Evolutionary conservation across 2,797 vertebrate genomes (phyloP).

Genomic region (Cryptoprocta ferox): DNA sequence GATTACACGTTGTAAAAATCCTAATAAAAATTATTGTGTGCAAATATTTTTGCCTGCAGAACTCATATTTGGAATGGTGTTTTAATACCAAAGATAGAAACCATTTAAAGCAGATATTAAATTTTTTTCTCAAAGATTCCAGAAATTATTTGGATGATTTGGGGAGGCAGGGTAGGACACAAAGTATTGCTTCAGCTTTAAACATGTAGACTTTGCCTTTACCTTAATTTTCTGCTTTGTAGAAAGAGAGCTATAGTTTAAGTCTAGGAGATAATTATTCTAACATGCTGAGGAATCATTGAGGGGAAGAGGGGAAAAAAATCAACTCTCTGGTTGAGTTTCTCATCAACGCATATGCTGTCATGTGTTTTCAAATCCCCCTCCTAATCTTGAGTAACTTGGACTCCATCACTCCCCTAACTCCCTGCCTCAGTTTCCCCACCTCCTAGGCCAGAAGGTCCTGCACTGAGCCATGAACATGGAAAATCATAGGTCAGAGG

Average conservation of each 20-base stretch:
- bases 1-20: conserved; percentile 32
- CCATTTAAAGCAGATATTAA: conserved; percentile 19
- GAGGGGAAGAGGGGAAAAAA: not conserved
- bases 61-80: conserved; percentile 37
- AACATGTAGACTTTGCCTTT: not conserved
- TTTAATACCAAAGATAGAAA: conserved; percentile 38
- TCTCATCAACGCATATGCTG: not conserved
- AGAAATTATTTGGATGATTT: conserved; percentile 19
- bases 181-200: not conserved
- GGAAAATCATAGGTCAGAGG: not conserved
- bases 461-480: not conserved
- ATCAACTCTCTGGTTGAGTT: not conserved
- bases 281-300: not conserved
- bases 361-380: not conserved
- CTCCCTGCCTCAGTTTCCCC: not conserved
- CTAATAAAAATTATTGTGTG: conserved; percentile 56
- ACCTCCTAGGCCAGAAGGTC: not conserved
- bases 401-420: not conserved
- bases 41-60: conserved; percentile 57
- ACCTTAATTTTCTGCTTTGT: not conserved
- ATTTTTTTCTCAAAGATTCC: not conserved
- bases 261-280: not conserved
- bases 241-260: not conserved
- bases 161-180: not conserved
- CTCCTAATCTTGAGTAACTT: not conserved